Evolutionary conservation across 2,888 invertebrate species (phyloP), one percentile per base, ranked within the genome.

Genomic region (Crepidodera aurea): DNA sequence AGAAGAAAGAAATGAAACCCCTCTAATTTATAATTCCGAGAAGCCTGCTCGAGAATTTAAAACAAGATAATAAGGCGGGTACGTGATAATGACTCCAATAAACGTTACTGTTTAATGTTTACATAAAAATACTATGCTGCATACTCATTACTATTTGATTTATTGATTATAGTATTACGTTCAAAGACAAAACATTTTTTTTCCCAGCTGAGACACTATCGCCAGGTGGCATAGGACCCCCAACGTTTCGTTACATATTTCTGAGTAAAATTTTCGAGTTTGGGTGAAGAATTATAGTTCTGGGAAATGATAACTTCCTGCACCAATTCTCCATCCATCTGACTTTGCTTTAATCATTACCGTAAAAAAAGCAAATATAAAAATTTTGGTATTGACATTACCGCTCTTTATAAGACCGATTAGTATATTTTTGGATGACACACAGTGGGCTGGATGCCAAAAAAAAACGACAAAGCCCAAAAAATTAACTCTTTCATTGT

Each of bases 21-120:
- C 37, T 29, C 56, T 56, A 56, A 56, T 46, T 56, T 56, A 56
- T 16, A 46, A 37, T 56, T 56, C 56, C 56, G n/a, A 46, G 56
- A 56, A 56, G 37, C 15, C 32, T 22, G 56, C 6, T 19, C 42
- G 50, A 59, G 62, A 69, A 67, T 66, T 62, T 64, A 64, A 67
- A 65, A 64, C 66, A 51, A 40, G 53, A 42, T 34, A 46, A 19
- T 34, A 51, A 16, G 12, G 15, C 60, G 56, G 56, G 64, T 63
- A 63, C 64, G 65, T 67, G 67, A 69, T 69, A 69, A 67, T 67
- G 66, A 62, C 64, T 51, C 64, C 69, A 66, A 68, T 67, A 65
- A 65, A 68, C 65, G 60, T 37, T 57, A 51, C 67, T 67, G 59
- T 66, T 66, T 65, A 62, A 67, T 65, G 65, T 69, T 67, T 65